Conservation (phyloP, 2,113 vertebrate species). For the Oreochromis tanganicae region DNA sequence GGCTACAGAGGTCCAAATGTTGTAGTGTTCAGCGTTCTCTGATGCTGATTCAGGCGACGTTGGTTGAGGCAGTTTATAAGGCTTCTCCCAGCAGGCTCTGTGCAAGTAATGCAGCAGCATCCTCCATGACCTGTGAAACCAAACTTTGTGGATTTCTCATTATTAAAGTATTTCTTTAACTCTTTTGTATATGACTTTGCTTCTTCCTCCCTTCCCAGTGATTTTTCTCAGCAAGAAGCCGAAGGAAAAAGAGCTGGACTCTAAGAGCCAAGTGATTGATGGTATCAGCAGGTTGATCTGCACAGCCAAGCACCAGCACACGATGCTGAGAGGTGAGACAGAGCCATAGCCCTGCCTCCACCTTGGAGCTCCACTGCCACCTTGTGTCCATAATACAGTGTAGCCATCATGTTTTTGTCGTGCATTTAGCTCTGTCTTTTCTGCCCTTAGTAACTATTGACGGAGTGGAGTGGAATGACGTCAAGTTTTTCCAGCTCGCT, state of each 20-base stretch:
- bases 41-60: not conserved
- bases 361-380: conserved; percentile 17
- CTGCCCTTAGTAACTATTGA: conserved; percentile 78
- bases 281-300: conserved; percentile 90
- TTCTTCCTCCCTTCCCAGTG: conserved; percentile 58
- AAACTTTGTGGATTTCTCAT: not conserved
- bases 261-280: conserved; percentile 88
- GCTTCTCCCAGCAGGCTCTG: not conserved
- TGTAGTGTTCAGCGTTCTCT: not conserved
- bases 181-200: not conserved
- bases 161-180: not conserved
- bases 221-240: conserved; percentile 90
- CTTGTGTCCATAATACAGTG: not conserved
- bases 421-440: not conserved
- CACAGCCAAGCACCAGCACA: conserved; percentile 89
- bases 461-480: conserved; percentile 87
- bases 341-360: not conserved
- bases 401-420: not conserved
- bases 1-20: not conserved
- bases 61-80: not conserved
- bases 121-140: not conserved
- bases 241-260: conserved; percentile 87
- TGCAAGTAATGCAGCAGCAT: not conserved
- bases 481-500: conserved; percentile 89
- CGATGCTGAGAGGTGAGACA: conserved; percentile 81